These are phyloP conservation scores for Zelleria hepariella DNA, from an alignment of 2,888 invertebrate genomes.

Conservation along the genomic window DNA sequence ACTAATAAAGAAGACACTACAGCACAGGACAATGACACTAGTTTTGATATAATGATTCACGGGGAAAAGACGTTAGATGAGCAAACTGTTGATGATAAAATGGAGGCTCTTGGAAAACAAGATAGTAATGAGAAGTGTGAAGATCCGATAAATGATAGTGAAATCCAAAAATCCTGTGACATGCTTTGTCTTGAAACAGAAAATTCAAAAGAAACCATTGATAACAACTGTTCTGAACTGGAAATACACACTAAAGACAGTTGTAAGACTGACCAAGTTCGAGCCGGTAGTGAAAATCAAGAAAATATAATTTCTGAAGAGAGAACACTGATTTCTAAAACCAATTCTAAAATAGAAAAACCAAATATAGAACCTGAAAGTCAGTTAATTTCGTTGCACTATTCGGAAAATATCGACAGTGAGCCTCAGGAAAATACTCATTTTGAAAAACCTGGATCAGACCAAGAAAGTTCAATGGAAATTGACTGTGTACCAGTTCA, in stretches of 20 bases:
- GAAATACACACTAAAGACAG: conserved; percentile 2
- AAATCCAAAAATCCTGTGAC: not conserved
- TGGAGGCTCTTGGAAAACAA: not conserved
- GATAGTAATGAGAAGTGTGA: not conserved
- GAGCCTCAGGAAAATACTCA: not conserved
- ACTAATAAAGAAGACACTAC: conserved; percentile 7
- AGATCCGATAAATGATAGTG: not conserved
- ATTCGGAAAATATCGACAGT: conserved; percentile 23
- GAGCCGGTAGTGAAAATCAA: not conserved
- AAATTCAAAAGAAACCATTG: not conserved
- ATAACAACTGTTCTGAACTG: not conserved
- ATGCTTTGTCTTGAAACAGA: not conserved
- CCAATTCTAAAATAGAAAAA: not conserved
- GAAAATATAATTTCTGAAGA: not conserved
- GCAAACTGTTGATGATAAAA: not conserved
- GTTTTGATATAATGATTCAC: not conserved
- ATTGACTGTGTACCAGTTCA: not conserved
- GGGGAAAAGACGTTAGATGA: too few relatives aligned
- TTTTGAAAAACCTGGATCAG: not conserved
- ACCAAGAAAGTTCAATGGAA: not conserved
- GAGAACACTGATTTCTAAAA: not conserved
- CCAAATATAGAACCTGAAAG: conserved; percentile 10
- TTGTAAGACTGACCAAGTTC: not conserved
- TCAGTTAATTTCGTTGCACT: conserved; percentile 22
- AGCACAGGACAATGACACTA: not conserved